Percentiles rank a stretch among this genome's conserved stretches.
Evolutionary conservation across 2,113 vertebrate genomes (phyloP).

Genomic region (Pedionomus torquatus): DNA sequence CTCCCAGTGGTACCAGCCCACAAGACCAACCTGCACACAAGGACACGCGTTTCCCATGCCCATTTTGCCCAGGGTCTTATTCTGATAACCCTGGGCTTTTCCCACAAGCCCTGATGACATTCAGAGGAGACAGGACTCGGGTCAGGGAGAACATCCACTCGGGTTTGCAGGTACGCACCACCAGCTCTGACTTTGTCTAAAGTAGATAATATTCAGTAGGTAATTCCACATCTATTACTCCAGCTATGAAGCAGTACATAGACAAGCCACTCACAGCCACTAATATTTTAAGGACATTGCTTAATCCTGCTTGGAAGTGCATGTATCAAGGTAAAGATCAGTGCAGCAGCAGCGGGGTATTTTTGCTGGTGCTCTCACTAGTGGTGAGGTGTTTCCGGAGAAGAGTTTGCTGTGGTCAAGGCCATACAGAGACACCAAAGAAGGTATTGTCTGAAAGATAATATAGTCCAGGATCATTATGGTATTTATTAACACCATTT

Average conservation of each 20-base stretch:
- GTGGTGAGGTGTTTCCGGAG: neutral
- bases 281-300: neutral
- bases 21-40: neutral
- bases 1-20: neutral
- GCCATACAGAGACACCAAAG: neutral
- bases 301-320: neutral
- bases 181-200: neutral
- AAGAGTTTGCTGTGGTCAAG: neutral
- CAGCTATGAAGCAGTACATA: neutral
- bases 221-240: neutral
- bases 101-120: neutral
- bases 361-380: neutral
- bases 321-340: neutral
- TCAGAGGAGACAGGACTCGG: fast-evolving
- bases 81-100: neutral
- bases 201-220: neutral
- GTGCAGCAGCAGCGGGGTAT: neutral
- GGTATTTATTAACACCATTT: slow-evolving; percentile 19
- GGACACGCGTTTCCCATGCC: neutral
- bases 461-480: neutral
- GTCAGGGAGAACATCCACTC: neutral
- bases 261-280: neutral
- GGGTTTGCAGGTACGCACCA: neutral
- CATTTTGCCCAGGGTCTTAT: neutral
- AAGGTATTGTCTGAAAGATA: neutral